These are phyloP conservation scores for Ictalurus furcatus DNA, from an alignment of 2,113 vertebrate species.

Conservation along the genomic window DNA sequence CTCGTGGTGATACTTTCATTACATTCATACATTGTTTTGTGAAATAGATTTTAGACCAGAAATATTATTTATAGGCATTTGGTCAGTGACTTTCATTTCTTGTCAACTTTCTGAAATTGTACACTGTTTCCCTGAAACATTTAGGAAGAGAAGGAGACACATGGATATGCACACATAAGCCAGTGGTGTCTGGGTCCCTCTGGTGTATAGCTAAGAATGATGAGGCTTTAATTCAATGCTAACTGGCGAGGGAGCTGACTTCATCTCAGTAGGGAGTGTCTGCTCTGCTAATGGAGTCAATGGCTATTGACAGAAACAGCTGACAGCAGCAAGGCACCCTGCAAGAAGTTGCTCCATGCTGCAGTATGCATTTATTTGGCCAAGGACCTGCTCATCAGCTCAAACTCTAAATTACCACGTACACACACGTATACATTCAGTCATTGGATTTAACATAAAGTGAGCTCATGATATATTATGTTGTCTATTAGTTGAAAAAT, in stretches of 20 bases:
- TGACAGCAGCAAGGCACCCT: constrained; percentile 51
- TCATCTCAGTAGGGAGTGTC: constrained; percentile 41
- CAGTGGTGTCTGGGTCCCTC: constrained; percentile 27
- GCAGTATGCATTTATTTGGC: constrained; percentile 50
- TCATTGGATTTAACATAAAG: constrained; percentile 23
- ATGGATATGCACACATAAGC: background rate
- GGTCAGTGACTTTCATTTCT: background rate
- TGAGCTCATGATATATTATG: background rate
- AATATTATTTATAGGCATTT: background rate
- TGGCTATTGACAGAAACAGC: constrained; percentile 47
- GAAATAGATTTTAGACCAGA: background rate
- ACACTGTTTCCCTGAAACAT: background rate
- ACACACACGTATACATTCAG: background rate
- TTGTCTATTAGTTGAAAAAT: background rate
- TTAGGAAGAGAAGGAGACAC: background rate
- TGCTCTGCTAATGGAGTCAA: constrained; percentile 45
- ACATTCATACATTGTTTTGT: background rate
- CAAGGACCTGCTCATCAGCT: constrained; percentile 41
- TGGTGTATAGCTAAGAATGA: constrained; percentile 31
- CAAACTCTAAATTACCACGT: constrained; percentile 28
- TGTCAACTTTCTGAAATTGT: background rate
- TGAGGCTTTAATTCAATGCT: constrained; percentile 44
- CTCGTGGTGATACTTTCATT: background rate
- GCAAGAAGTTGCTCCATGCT: constrained; percentile 43
- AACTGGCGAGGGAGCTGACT: constrained; percentile 45